These are phyloP conservation scores for Ochotona curzoniae DNA, from an alignment of 2,113 vertebrate species.

Conservation along the genomic window DNA sequence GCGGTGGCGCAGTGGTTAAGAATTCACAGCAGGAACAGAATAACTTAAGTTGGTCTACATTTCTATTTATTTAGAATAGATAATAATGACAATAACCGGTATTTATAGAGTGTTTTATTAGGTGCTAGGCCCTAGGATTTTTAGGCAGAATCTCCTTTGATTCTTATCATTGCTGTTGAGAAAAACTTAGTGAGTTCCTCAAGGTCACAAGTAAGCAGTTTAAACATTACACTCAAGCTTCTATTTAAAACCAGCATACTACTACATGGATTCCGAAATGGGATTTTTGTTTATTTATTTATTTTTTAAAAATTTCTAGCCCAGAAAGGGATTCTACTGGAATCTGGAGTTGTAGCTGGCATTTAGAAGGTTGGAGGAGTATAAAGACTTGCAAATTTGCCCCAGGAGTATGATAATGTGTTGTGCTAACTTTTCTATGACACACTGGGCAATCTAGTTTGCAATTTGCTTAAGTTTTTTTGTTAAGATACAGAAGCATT, in stretches of 20 bases:
- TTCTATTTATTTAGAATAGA: neutral
- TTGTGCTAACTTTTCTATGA: neutral
- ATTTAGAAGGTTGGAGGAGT: slow-evolving; percentile 9
- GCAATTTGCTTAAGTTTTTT: neutral
- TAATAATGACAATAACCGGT: neutral
- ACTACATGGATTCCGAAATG: slow-evolving; percentile 22
- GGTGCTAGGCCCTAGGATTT: neutral
- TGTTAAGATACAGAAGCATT: slow-evolving; percentile 17
- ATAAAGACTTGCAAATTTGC: neutral
- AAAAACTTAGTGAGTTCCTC: neutral
- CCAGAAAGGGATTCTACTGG: neutral
- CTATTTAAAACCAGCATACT: neutral
- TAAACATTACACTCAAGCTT: neutral
- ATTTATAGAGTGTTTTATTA: neutral
- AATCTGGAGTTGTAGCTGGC: slow-evolving; percentile 21
- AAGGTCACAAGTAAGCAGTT: neutral
- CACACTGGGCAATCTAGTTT: neutral
- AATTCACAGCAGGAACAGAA: neutral
- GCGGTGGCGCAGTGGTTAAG: too few species aligned
- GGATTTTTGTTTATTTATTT: neutral
- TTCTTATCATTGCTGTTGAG: neutral
- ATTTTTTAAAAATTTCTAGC: neutral
- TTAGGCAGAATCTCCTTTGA: neutral
- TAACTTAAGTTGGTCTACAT: neutral
- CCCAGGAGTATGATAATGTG: neutral